Percentiles rank a stretch among this genome's conserved stretches.
phyloP scores from a whole-genome alignment of 2,888 invertebrate species.

The Geophilus truncorum region DNA sequence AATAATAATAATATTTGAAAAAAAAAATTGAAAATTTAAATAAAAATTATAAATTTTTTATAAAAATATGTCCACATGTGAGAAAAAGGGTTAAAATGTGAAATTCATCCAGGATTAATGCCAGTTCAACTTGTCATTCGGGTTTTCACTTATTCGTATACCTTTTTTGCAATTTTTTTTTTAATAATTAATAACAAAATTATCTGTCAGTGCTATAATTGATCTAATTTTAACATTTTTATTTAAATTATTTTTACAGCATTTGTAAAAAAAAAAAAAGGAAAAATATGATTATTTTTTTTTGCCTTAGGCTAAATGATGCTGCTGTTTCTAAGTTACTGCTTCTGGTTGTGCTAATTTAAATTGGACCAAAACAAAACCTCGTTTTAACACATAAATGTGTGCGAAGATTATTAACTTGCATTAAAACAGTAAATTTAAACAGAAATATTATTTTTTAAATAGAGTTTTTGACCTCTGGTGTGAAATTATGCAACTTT shows the following conservation, averaged over 20 bases:
- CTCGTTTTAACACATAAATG: neutral
- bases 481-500: no score
- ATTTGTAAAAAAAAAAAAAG: no score
- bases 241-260: neutral
- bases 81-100: no score
- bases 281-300: no score
- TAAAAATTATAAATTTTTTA: neutral
- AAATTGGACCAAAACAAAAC: neutral
- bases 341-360: slow-evolving; percentile 10
- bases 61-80: no score
- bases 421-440: no score
- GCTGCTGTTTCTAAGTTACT: neutral
- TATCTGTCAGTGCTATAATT: neutral
- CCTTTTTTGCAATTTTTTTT: neutral
- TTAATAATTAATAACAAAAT: no score
- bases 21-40: neutral
- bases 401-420: neutral
- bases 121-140: neutral
- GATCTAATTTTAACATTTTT: neutral
- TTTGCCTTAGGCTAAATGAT: neutral
- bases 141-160: neutral
- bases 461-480: no score
- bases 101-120: neutral
- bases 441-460: no score
- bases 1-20: no score